phyloP scores from a whole-genome alignment of 2,888 invertebrate genomes.

The Dicranocentrus wangi region DNA sequence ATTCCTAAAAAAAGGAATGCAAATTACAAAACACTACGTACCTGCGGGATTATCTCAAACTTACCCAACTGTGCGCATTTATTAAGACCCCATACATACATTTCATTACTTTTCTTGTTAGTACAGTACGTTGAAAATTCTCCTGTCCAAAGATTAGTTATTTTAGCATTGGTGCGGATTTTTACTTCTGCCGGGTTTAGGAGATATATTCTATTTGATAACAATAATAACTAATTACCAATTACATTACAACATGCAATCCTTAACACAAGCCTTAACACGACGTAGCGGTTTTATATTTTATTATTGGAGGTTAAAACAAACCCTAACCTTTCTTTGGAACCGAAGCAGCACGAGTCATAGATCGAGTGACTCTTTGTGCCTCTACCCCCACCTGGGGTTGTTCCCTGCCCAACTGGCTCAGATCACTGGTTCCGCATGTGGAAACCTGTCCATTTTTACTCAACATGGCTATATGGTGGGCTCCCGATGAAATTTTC shows the following conservation, averaged over 20 bases:
- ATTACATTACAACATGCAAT: too few species aligned
- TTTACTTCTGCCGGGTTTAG: conserved; percentile 78
- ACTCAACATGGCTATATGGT: conserved; percentile 90
- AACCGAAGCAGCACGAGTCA: too few species aligned
- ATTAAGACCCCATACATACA: conserved; percentile 93
- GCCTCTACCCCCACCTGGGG: too few species aligned
- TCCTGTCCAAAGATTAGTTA: conserved; percentile 91
- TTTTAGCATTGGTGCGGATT: conserved; percentile 78
- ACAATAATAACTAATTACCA: too few species aligned
- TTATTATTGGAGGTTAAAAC: too few species aligned
- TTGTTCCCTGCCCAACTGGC: conserved; percentile 86
- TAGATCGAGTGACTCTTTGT: conserved; percentile 26
- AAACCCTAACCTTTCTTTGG: too few species aligned
- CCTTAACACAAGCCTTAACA: too few species aligned
- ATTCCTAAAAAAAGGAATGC: conserved; percentile 8
- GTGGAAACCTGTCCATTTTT: conserved; percentile 83
- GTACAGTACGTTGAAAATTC: conserved; percentile 87
- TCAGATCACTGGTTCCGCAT: conserved; percentile 94
- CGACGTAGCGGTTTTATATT: too few species aligned
- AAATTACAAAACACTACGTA: too few species aligned
- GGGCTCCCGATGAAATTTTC: conserved; percentile 91
- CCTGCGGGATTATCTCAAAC: background rate
- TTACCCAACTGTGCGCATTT: conserved; percentile 92
- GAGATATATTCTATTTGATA: too few species aligned
- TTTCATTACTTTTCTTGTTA: conserved; percentile 80